Percentiles rank a stretch among this genome's conserved stretches.
These are phyloP conservation scores for Chiloscyllium punctatum DNA, from an alignment of 2,797 vertebrate species.

Conservation along the genomic window DNA sequence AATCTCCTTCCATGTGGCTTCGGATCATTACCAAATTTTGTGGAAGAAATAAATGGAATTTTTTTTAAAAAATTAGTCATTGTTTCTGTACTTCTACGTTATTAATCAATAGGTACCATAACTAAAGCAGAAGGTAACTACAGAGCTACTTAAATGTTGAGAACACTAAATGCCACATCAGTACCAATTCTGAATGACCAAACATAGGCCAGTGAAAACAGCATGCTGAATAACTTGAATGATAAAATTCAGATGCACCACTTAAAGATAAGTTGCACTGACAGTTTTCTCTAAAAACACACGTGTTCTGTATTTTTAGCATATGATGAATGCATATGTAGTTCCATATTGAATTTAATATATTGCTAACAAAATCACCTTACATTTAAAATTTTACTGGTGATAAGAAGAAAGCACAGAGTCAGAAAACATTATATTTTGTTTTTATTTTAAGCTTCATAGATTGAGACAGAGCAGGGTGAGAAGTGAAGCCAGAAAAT, in stretches of 20 bases:
- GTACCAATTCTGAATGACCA: not conserved
- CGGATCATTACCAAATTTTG: conserved; percentile 9
- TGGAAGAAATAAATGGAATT: not conserved
- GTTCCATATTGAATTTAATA: not conserved
- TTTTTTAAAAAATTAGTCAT: not conserved
- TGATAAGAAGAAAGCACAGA: not conserved
- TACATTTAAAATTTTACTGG: not conserved
- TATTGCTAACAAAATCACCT: not conserved
- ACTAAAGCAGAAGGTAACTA: not conserved
- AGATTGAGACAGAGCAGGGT: not conserved
- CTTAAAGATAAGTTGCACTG: not conserved
- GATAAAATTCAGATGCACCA: not conserved
- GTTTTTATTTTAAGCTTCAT: not conserved
- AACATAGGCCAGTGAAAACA: not conserved
- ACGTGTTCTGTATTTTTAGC: not conserved
- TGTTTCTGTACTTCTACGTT: not conserved
- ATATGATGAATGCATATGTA: not conserved
- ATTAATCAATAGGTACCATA: not conserved
- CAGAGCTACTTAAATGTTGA: not conserved
- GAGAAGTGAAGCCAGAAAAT: not conserved
- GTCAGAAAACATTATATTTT: not conserved
- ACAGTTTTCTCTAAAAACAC: not conserved
- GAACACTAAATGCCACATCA: not conserved
- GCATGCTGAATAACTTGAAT: not conserved
- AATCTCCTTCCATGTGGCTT: not conserved